Evolutionary conservation across 2,113 vertebrate genomes (phyloP), one percentile per base, ranked within the genome.

Genomic region (Eulemur macaco): DNA sequence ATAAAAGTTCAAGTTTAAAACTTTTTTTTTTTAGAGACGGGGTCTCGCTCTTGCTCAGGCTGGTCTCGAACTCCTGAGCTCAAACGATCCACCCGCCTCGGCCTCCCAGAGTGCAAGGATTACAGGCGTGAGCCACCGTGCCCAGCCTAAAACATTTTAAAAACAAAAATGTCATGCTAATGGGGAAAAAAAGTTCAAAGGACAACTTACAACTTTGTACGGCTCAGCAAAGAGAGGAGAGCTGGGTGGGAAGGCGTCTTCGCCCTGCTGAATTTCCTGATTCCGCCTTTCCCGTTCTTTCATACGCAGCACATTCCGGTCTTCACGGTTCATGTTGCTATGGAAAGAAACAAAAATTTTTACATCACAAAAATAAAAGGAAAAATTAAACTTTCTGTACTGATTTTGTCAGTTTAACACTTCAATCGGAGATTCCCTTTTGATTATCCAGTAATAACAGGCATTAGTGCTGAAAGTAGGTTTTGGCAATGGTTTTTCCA

Each of bases 301-400:
- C 99, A 99, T 99, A 99, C 99, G 99, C 99, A 99, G 99, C 99
- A 99, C 99, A 99, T 99, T 99, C 98, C 99, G 99, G 99, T 99
- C 99, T 99, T 99, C 99, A 99, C 99, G 99, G 99, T 99, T 99
- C 99, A 99, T 99, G 99, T 99, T 99, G 99, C 99, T 99, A 98
- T 81, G 89, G 99, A 99, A 84, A 98, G 97, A 99, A 98, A 99
- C 77, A 98, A 80, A 98, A 97, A 63, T 97, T 91, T 97, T 97
- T 89, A 97, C 78, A 97, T 97, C 92, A 98, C 68, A 97, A 34
- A 96, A 94, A 86, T 88, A 96, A n/a, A 86, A 37, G 0, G 4
- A 82, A 98, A 54, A 63, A 54, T 23, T 9, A 93, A 89, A 52
- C 74, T 56, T 82, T 95, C 94, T 17, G 7, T n/a, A 63, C 34